These are phyloP conservation scores for Temnothorax unifasciatus DNA, from an alignment of 2,888 invertebrate species.

Conservation along the genomic window DNA sequence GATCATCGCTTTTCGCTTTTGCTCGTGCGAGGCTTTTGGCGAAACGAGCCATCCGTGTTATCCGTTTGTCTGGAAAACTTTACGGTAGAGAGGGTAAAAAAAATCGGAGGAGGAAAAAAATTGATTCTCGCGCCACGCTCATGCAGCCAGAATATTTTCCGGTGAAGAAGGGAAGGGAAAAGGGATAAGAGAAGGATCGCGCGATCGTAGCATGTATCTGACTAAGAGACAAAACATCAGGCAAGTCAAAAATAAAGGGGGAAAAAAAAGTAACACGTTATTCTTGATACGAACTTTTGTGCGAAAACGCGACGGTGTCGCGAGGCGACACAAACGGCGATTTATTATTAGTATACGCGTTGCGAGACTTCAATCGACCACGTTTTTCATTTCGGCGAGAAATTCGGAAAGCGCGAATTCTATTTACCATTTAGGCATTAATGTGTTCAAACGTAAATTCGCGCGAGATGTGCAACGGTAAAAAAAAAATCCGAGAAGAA, in stretches of 20 bases:
- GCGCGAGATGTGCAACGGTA: conserved; percentile 62
- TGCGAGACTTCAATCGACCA: conserved; percentile 54
- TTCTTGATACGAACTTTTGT: conserved; percentile 86
- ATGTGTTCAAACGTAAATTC: conserved; percentile 84
- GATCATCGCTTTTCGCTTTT: conserved; percentile 83
- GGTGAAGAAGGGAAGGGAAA: conserved; percentile 1
- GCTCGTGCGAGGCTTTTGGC: conserved; percentile 66
- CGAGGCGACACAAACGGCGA: conserved; percentile 36
- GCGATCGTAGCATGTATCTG: conserved; percentile 60
- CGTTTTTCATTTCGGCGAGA: conserved; percentile 66
- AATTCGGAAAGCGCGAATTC: conserved; percentile 68
- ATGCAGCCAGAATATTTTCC: conserved; percentile 62
- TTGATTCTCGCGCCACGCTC: conserved; percentile 71
- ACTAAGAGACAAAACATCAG: conserved; percentile 64
- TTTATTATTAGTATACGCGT: conserved; percentile 53
- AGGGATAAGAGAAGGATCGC: conserved; percentile 46
- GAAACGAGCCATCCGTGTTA: conserved; percentile 65
- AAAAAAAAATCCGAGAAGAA: conserved; percentile 42
- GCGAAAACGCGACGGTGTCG: conserved; percentile 73
- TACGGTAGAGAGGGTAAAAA: conserved; percentile 51
- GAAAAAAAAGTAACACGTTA: conserved; percentile 78
- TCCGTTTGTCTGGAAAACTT: conserved; percentile 70
- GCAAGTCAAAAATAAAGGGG: conserved; percentile 52
- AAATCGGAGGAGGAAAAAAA: conserved; percentile 51
- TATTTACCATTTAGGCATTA: conserved; percentile 85